phyloP scores from a whole-genome alignment of 2,113 vertebrate species.

The Asarcornis scutulata region DNA sequence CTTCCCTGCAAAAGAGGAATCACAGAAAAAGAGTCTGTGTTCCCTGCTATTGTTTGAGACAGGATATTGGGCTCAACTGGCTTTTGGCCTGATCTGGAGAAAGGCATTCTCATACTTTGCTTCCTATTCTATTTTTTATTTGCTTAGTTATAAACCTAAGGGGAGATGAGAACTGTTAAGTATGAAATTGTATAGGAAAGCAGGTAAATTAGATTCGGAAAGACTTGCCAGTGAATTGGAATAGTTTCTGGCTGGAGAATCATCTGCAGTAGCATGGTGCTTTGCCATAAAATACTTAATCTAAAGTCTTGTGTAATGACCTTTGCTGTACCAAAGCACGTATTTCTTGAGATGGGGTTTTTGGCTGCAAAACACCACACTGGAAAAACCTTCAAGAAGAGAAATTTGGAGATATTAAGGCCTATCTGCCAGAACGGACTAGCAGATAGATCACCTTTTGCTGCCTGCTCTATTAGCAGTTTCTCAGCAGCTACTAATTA shows the following conservation, averaged over 20 bases:
- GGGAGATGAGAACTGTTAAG: background rate
- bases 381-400: background rate
- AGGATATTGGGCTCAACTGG: background rate
- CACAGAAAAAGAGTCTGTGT: background rate
- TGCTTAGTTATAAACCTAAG: background rate
- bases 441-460: background rate
- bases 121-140: background rate
- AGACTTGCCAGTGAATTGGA: background rate
- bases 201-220: background rate
- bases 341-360: background rate
- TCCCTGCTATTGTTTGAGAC: background rate
- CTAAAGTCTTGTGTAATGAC: background rate
- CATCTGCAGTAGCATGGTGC: background rate
- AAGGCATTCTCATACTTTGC: background rate
- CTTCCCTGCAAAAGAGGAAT: background rate
- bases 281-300: background rate
- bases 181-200: background rate
- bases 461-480: background rate
- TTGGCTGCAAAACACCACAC: background rate
- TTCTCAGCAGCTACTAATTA: background rate
- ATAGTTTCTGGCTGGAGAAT: background rate
- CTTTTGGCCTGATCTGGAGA: background rate
- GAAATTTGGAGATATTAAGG: background rate
- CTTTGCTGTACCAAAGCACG: background rate
- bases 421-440: background rate